A percentile compares a stretch with the other conserved stretches of the same genome.
phyloP scores from a whole-genome alignment of 2,113 vertebrate species.

The Taurulus bubalis region DNA sequence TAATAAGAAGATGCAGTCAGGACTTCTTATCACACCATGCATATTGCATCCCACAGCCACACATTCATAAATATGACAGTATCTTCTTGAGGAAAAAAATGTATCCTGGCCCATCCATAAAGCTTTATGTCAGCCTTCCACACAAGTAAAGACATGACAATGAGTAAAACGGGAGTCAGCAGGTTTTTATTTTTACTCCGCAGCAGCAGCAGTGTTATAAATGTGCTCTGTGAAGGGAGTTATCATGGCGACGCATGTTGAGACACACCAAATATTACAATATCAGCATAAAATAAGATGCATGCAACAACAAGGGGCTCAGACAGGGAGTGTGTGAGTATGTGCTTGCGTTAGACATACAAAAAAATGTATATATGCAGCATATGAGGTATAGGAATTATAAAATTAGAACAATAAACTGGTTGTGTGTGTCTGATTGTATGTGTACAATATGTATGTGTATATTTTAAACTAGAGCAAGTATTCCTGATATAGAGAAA shows the following conservation, averaged over 20 bases:
- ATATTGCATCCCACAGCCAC: conserved; percentile 31
- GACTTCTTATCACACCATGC: conserved; percentile 5
- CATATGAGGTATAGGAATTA: not conserved
- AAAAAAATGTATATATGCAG: not conserved
- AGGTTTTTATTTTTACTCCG: conserved; percentile 48
- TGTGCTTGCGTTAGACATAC: not conserved
- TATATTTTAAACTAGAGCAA: conserved; percentile 1
- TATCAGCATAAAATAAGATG: conserved; percentile 41
- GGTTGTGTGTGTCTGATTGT: conserved; percentile 14
- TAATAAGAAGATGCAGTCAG: conserved; percentile 26
- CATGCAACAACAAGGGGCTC: conserved; percentile 5
- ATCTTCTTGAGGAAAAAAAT: conserved; percentile 20
- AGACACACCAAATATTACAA: conserved; percentile 36
- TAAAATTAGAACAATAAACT: not conserved
- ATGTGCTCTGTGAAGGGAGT: conserved; percentile 31
- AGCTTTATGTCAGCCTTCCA: conserved; percentile 40
- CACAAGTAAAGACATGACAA: conserved; percentile 44
- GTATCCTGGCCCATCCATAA: conserved; percentile 22
- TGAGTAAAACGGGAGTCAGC: conserved; percentile 46
- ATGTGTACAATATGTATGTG: not conserved
- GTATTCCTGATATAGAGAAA: conserved; percentile 2
- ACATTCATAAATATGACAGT: conserved; percentile 50
- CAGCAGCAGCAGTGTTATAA: conserved; percentile 34
- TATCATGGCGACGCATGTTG: conserved; percentile 23
- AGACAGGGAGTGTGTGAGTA: not conserved